Evolutionary conservation across 2,113 vertebrate species (phyloP), one percentile per base, ranked within the genome.

Genomic region (Craseonycteris thonglongyai): DNA sequence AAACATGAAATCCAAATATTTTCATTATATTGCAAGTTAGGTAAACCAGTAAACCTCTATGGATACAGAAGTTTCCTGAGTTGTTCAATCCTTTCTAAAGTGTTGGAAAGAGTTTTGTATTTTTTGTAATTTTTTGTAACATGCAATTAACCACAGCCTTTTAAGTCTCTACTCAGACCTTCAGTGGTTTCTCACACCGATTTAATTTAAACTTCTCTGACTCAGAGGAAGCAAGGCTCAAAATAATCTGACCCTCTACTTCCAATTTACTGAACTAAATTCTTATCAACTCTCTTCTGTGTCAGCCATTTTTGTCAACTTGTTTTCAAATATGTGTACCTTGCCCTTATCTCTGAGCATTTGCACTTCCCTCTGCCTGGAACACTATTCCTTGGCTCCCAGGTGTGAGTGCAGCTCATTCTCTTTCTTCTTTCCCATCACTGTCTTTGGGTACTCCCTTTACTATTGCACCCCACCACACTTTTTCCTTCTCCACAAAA

Each of bases 361-460:
- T 78, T 68, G 74, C 12, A 68, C 14, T 49, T 65, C 30, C 8
- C 6, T 66, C 8, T 75, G 11, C 4, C 11, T 47, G 11, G 19
- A 40, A n/a, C 11, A 28, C 6, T 24, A 22, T 74, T 68, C 9
- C 16, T 84, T 3, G 40, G 14, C 3, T 15, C 3, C 14, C 10
- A 19, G 16, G 1, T 3, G 1, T 14, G 26, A 69, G 24, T 1
- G 61, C 15, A 38, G 7, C 21, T 61, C 2, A 7, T 8, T 22
- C 3, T 6, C 15, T 81, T 28, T 8, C 4, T 13, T 80, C 24
- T 12, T 56, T 21, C 6, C 30, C 19, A 1, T 80, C 22, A 40
- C 2, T 68, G 28, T 16, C 21, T 7, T 84, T 54, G 33, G 68
- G 2, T 26, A 35, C 2, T 26, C 5, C 51, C 78, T 58, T 87